Evolutionary conservation across 64 coral and sea anemone species (phyloP), one percentile per base, ranked within the genome.

Genomic region (Stichodactyla helianthus): DNA sequence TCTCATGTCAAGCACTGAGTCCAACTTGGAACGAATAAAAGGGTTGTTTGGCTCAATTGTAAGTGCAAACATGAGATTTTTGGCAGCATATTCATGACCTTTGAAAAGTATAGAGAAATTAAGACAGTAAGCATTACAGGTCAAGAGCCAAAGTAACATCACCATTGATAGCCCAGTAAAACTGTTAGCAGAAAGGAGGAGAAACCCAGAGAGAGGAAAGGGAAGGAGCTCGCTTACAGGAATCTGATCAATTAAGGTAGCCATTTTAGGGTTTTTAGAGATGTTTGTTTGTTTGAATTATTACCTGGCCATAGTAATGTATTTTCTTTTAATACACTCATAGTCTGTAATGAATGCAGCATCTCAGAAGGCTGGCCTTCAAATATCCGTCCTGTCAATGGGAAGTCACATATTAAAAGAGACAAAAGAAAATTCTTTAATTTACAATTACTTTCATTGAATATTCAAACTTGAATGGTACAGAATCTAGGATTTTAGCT

Each of bases 11-110:
- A 88, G 51, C 44, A 92, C 91, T 86, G 86, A 88, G 18, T 92
- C 86, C 64, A 92, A 62, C 80, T 92, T 92, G 71, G 78, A 25
- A 51, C 87, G 91, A 54, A 92, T 77, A 84, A 83, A 77, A 27
- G 78, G 79, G 58, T 92, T 92, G 59, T 62, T 57, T 53, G 91
- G 91, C 55, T 92, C 91, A 19, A 92, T 92, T n/a, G 91, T 71
- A 15, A 87, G 74, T 52, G 91, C 91, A 27, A 92, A 92, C n/a
- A 92, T 62, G 0, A 92, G 82, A 55, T 92, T 92, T 79, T 92
- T 92, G 7, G 57, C 79, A 16, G 91, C 91, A 53, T 92, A 92
- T 20, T 92, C 91, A 71, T 92, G 91, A 6, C 62, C 62, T 65
- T n/a, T 65, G 35, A 44, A 44, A 44, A 1, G 35, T 44, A 44